Conservation (phyloP, 2,797 vertebrate species). For the Apogon hyalosoma region DNA sequence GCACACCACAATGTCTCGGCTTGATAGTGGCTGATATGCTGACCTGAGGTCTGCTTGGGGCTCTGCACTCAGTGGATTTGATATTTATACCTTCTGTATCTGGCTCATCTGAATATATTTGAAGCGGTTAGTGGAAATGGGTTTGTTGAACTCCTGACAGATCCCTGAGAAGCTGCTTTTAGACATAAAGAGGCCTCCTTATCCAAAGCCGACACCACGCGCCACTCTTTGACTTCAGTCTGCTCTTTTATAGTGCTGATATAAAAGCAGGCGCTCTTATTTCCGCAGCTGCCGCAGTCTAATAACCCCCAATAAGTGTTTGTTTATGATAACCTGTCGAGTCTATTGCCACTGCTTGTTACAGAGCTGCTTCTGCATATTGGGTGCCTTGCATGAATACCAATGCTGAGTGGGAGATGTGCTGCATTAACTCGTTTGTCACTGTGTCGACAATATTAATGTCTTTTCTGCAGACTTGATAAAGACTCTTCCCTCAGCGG, state of each 20-base stretch:
- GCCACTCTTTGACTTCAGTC: slow-evolving; percentile 13
- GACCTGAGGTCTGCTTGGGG: slow-evolving; percentile 36
- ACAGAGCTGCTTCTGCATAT: slow-evolving; percentile 36
- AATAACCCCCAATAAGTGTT: slow-evolving; percentile 44
- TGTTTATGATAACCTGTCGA: slow-evolving; percentile 43
- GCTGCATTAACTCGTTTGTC: slow-evolving; percentile 54
- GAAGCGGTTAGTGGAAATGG: slow-evolving; percentile 20
- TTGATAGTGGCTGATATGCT: slow-evolving; percentile 28
- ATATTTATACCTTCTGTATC: slow-evolving; percentile 33
- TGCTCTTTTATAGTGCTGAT: slow-evolving; percentile 17
- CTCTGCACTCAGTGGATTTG: background rate
- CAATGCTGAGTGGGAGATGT: slow-evolving; percentile 40
- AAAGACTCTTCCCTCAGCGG: slow-evolving; percentile 7
- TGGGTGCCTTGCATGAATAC: slow-evolving; percentile 25
- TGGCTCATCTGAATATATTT: slow-evolving; percentile 42
- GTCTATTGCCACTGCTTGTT: slow-evolving; percentile 33
- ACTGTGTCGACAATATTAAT: slow-evolving; percentile 46
- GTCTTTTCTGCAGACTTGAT: slow-evolving; percentile 49
- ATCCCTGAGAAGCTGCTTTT: slow-evolving; percentile 19
- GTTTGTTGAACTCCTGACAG: slow-evolving; percentile 40
- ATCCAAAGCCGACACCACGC: background rate
- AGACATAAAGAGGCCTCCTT: slow-evolving; percentile 23
- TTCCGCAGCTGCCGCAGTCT: slow-evolving; percentile 22
- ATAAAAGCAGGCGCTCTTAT: slow-evolving; percentile 22
- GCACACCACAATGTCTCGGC: slow-evolving; percentile 9